These are phyloP conservation scores for Scaptomyza flava DNA, from an alignment of 2,888 invertebrate species.

Conservation along the genomic window DNA sequence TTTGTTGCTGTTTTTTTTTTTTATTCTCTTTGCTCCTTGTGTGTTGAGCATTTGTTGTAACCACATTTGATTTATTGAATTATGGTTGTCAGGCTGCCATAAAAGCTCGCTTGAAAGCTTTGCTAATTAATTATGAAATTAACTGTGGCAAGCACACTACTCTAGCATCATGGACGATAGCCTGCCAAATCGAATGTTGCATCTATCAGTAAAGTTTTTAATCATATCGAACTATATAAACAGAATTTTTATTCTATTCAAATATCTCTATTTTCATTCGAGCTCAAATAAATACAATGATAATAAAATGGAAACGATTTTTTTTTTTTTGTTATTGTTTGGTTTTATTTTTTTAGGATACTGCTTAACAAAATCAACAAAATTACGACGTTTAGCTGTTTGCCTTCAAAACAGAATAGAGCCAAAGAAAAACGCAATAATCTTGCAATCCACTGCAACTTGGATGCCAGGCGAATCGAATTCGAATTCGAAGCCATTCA, in stretches of 20 bases:
- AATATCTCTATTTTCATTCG: background rate
- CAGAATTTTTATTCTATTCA: too few species aligned
- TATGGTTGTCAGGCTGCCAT: constrained; percentile 67
- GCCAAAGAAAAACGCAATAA: constrained; percentile 52
- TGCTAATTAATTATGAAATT: constrained; percentile 75
- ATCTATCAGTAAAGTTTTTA: constrained; percentile 44
- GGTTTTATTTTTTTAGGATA: background rate
- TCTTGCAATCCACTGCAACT: constrained; percentile 45
- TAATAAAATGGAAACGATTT: background rate
- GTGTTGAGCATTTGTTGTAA: constrained; percentile 61
- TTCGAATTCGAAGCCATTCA: constrained; percentile 62
- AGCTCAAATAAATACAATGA: too few species aligned
- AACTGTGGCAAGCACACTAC: constrained; percentile 52
- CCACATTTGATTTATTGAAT: constrained; percentile 79
- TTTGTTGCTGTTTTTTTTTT: constrained; percentile 55
- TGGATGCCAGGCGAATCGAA: constrained; percentile 33
- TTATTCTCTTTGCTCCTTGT: constrained; percentile 6
- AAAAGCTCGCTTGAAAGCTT: constrained; percentile 71
- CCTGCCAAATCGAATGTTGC: constrained; percentile 24
- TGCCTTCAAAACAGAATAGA: constrained; percentile 42
- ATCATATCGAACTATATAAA: constrained; percentile 37
- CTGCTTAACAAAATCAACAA: constrained; percentile 8
- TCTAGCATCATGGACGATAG: background rate
- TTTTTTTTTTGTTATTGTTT: background rate
- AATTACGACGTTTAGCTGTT: constrained; percentile 15